These are phyloP conservation scores for Eulemur rufifrons DNA, from an alignment of 2,113 vertebrate genomes.

Conservation along the genomic window DNA sequence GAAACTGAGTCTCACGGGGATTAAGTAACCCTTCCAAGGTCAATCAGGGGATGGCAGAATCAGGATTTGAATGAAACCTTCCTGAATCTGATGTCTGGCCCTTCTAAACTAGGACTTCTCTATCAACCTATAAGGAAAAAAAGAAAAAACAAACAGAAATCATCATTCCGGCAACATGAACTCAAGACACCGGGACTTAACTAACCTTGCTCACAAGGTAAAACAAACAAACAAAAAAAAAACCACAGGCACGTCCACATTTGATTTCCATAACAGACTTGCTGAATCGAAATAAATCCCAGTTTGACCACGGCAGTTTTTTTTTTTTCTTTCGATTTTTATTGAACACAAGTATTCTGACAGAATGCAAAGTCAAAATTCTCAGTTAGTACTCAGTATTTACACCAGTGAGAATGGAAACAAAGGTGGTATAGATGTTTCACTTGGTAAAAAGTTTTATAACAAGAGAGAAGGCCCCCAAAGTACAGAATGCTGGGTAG, in stretches of 20 bases:
- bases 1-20: background rate
- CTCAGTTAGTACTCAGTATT: constrained; percentile 96
- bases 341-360: constrained; percentile 97
- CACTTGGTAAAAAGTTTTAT: constrained; percentile 93
- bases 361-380: constrained; percentile 94
- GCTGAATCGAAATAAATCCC: constrained; percentile 39
- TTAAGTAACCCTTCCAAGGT: background rate
- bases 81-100: background rate
- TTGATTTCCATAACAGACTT: background rate
- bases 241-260: background rate
- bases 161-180: background rate
- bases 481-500: constrained; percentile 89
- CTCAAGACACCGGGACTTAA: background rate
- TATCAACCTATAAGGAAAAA: background rate
- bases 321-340: constrained; percentile 86
- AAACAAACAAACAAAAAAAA: background rate
- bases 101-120: background rate
- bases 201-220: background rate
- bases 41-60: background rate
- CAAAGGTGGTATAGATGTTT: constrained; percentile 90
- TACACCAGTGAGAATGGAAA: constrained; percentile 94
- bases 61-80: background rate
- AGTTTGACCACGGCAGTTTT: constrained; percentile 34
- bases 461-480: constrained; percentile 91
- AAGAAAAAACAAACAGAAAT: background rate